Evolutionary conservation across 1,140 invertebrate species (phyloP).

Genomic region (Drosophila kurseongensis): DNA sequence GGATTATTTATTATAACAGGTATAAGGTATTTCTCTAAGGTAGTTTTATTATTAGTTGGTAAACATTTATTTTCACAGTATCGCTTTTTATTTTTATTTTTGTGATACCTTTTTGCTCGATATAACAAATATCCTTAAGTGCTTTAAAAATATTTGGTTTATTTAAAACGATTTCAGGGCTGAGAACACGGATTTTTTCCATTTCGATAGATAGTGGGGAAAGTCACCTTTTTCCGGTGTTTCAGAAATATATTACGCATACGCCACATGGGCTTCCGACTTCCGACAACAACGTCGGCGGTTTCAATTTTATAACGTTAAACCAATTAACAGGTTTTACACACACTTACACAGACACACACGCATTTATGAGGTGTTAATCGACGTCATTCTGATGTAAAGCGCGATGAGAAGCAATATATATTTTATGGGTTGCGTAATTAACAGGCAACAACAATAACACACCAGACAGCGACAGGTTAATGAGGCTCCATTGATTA

Average conservation of each 20-base stretch:
- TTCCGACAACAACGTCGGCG: conserved; percentile 58
- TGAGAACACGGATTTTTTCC: conserved; percentile 3
- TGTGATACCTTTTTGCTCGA: too few species aligned
- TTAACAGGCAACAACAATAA: conserved; percentile 71
- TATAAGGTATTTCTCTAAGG: too few species aligned
- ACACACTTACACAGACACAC: conserved; percentile 11
- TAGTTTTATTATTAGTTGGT: too few species aligned
- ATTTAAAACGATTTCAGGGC: neutral
- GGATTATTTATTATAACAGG: too few species aligned
- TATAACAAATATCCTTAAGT: too few species aligned
- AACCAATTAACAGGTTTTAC: conserved; percentile 76
- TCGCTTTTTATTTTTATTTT: neutral
- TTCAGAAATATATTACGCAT: conserved; percentile 61
- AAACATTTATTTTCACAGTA: too few species aligned
- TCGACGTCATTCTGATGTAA: conserved; percentile 81
- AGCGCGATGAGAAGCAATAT: conserved; percentile 68
- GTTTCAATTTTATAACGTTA: conserved; percentile 78
- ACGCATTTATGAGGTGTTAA: conserved; percentile 68
- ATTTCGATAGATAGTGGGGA: neutral
- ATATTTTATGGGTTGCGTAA: conserved; percentile 68
- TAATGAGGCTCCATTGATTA: conserved; percentile 82
- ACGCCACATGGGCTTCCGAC: conserved; percentile 57
- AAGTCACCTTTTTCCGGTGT: conserved; percentile 1
- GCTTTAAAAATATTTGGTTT: neutral
- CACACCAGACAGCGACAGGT: conserved; percentile 57